Evolutionary conservation across 2,797 vertebrate species (phyloP), one percentile per base, ranked within the genome.

Genomic region (Sebastes miniatus): DNA sequence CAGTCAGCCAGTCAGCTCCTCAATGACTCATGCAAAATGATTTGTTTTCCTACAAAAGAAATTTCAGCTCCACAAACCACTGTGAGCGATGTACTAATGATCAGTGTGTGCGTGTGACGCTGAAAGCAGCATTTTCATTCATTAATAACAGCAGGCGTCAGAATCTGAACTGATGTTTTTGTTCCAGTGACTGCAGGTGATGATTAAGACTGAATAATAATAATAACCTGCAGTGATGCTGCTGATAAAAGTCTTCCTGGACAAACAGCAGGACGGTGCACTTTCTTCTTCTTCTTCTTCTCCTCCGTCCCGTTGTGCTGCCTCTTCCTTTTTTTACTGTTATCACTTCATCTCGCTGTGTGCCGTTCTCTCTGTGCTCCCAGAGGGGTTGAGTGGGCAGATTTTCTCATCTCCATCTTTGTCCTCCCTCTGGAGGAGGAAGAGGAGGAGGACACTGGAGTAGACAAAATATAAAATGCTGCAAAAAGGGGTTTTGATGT

Each of bases 311-410:
- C 25, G 8, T 78, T 84, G 29, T 68, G 61, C 80, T 76, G 64
- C 18, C 74, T 79, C 69, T 50, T 57, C n/a, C 12, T 29, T 16
- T 14, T 71, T 78, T 66, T 63, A 31, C 66, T 13, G 76, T 67
- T 14, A 67, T 80, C 79, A 32, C 74, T 87, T 77, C 56, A 81
- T 91, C 84, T 79, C 62, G 24, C 27, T 70, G 71, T 50, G 54
- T 31, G 68, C 36, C 65, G 56, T 39, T 39, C 36, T 39, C 56
- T 71, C 67, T 24, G 52, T 1, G 22, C 52, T 85, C 86, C 84
- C 86, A 39, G 50, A 71, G 76, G 77, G 77, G 57, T 74, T 82
- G 76, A 82, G 74, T 68, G 75, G 78, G 73, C 80, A 83, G 14
- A 88, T 86, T 83, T 79, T 68, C 84, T 67, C 70, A 27, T 58